Conservation (phyloP, 2,113 vertebrate genomes). For the Psephotus haematonotus region DNA sequence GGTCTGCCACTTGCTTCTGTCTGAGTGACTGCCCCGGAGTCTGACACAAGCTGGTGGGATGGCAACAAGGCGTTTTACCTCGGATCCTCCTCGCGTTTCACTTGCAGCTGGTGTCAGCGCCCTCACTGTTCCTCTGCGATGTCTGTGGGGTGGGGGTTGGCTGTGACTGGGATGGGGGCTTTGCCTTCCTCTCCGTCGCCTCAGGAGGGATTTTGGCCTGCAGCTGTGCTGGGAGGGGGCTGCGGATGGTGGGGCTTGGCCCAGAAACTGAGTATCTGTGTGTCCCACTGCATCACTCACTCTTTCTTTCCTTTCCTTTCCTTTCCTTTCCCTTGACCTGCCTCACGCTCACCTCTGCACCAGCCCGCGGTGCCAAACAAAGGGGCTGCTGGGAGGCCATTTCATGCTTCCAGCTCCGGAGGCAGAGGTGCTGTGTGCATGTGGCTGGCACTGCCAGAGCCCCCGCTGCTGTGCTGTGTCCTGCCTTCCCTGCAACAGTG, state of each 20-base stretch:
- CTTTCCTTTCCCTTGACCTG: neutral
- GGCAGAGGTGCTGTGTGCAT: rapidly evolving
- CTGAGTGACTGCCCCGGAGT: neutral
- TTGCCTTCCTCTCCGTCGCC: rapidly evolving
- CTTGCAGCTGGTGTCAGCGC: rapidly evolving
- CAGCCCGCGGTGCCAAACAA: neutral
- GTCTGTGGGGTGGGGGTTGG: rapidly evolving
- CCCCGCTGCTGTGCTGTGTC: rapidly evolving
- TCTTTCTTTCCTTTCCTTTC: too few relatives aligned
- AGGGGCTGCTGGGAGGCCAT: rapidly evolving
- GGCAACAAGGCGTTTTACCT: neutral
- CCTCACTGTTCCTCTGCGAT: rapidly evolving
- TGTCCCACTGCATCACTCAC: neutral
- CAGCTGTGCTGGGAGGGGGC: too few relatives aligned
- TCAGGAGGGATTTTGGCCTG: rapidly evolving
- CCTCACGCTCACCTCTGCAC: neutral
- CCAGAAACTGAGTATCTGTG: neutral
- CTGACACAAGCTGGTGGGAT: too few relatives aligned
- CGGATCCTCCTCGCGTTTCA: rapidly evolving
- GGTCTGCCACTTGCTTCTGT: rapidly evolving
- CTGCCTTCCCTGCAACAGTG: rapidly evolving
- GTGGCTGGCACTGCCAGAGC: too few relatives aligned
- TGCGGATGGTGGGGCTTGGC: rapidly evolving
- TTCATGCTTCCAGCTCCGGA: neutral
- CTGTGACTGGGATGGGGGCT: rapidly evolving